Evolutionary conservation across 1,140 invertebrate species (phyloP), one percentile per base, ranked within the genome.

Genomic region (Notospermus geniculatus): DNA sequence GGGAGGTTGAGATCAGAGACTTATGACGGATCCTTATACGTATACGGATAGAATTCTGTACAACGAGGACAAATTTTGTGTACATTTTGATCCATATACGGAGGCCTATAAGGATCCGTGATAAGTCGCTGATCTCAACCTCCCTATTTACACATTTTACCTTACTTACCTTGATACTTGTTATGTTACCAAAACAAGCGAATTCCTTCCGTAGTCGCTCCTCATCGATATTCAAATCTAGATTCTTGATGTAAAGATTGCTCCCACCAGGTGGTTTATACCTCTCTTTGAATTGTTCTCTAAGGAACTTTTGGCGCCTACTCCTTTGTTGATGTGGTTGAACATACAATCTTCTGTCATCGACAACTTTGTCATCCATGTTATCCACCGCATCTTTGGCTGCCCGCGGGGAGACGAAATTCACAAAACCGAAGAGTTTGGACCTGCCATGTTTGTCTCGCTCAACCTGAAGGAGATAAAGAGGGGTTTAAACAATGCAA

Each of bases 321-420:
- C 91, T 91, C 82, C 97, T 97, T 85, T 98, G 98, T 77, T 98
- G 95, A 50, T 95, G 95, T 66, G 95, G 88, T 7, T 95, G 95
- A 43, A 98, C 80, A 57, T 69, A 77, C n/a, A 82, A 56, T 53
- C n/a, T n/a, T n/a, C n/a, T n/a, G n/a, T n/a, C n/a, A n/a, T n/a
- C 55, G 0, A 60, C 45, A 25, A 95, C 92, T 77, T 93, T 95
- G 43, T 90, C 91, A 82, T 96, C 94, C 15, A 96, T 80, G 32
- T 93, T 92, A 59, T 89, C 85, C 11, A 92, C 91, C 62, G 93
- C 93, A 52, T 87, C 86, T 79, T 97, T 94, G 56, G 96, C 96
- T 64, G 89, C 88, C 79, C 97, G 94, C 50, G 95, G 90, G 77
- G 93, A 90, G 82, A 97, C 93, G 83, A 93, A 98, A 25, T 93